Conservation (phyloP, 2,797 vertebrate species). For the Telmatherina bonti region DNA sequence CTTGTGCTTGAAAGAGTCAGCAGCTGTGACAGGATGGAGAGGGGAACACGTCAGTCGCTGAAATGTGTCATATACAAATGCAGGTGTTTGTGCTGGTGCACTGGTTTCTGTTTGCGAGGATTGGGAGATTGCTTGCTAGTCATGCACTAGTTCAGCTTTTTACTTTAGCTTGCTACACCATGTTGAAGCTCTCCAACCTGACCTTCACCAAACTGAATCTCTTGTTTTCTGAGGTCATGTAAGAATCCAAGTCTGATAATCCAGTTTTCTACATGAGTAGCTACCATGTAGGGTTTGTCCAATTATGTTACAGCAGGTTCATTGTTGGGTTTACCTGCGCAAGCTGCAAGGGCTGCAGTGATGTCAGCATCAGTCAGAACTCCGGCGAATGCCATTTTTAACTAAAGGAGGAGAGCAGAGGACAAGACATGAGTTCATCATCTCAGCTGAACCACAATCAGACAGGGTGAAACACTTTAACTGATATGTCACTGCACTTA, state of each 20-base stretch:
- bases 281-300: not conserved
- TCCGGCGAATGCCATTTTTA: constrained; percentile 84
- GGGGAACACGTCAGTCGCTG: not conserved
- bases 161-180: not conserved
- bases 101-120: no score
- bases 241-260: not conserved
- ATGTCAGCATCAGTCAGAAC: constrained; percentile 85
- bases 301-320: not conserved
- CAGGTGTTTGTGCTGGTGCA: not conserved
- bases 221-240: not conserved
- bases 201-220: not conserved
- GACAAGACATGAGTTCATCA: constrained; percentile 55
- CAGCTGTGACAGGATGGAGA: constrained; percentile 75
- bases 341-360: constrained; percentile 86
- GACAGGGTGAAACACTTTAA: constrained; percentile 16
- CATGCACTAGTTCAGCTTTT: not conserved
- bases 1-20: constrained; percentile 87
- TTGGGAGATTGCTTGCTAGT: not conserved
- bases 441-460: constrained; percentile 36
- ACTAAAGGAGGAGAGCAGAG: constrained; percentile 72
- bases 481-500: constrained; percentile 26
- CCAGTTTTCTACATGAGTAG: not conserved
- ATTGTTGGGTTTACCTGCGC: constrained; percentile 80
- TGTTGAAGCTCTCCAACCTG: not conserved
- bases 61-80: not conserved